A percentile compares a stretch with the other conserved stretches of the same genome.
Evolutionary conservation across 1,140 invertebrate genomes (phyloP).

Genomic region (Philopotamus ludificatus): DNA sequence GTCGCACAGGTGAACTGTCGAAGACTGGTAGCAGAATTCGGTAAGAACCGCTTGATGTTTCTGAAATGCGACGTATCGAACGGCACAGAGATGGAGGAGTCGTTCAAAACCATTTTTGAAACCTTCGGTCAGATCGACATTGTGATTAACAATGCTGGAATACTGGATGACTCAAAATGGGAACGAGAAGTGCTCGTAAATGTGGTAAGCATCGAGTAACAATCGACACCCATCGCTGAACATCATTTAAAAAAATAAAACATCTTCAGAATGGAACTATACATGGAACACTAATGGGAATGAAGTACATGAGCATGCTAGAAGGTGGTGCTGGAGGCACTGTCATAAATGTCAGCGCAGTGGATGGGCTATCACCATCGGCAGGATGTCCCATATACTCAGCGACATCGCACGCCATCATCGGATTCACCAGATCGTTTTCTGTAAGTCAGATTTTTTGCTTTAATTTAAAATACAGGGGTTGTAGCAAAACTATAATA

Average conservation of each 20-base stretch:
- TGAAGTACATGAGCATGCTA: slow-evolving; percentile 57
- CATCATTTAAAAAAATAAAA: neutral
- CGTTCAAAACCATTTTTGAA: slow-evolving; percentile 60
- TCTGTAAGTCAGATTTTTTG: slow-evolving; percentile 45
- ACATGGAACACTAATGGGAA: slow-evolving; percentile 51
- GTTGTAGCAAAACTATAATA: too few species aligned
- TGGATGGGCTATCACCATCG: slow-evolving; percentile 54
- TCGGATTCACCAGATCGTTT: slow-evolving; percentile 59
- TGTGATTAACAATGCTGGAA: slow-evolving; percentile 67
- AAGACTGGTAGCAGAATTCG: slow-evolving; percentile 42
- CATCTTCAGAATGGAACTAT: slow-evolving; percentile 33
- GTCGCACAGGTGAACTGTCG: slow-evolving; percentile 40
- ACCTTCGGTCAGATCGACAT: slow-evolving; percentile 62
- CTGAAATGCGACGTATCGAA: slow-evolving; percentile 66
- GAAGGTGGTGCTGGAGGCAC: slow-evolving; percentile 53
- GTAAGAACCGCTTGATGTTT: slow-evolving; percentile 43
- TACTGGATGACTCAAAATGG: slow-evolving; percentile 46
- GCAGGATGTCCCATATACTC: slow-evolving; percentile 56
- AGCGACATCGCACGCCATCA: slow-evolving; percentile 58
- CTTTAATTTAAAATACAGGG: too few species aligned
- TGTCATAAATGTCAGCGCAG: slow-evolving; percentile 55
- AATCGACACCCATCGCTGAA: neutral
- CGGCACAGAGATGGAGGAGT: slow-evolving; percentile 60
- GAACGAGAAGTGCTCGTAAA: slow-evolving; percentile 50
- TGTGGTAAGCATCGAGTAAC: slow-evolving; percentile 46